phyloP scores from a whole-genome alignment of 2,113 vertebrate species.

The Rhinopithecus roxellana region DNA sequence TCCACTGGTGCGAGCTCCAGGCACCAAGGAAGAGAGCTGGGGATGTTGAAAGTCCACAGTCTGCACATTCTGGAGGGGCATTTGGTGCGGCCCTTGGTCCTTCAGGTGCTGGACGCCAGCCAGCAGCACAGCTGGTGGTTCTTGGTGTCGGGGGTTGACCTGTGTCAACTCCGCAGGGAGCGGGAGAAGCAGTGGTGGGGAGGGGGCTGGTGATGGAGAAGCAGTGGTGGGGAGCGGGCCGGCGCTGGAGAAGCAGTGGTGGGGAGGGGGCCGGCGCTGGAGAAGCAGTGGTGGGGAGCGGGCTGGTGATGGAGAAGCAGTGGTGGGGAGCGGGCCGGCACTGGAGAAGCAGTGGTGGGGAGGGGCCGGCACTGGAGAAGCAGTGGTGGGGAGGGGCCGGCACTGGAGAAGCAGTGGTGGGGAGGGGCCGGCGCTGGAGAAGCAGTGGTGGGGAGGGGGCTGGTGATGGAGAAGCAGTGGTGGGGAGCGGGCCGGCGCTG shows the following conservation, averaged over 20 bases:
- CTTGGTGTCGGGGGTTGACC: accelerated
- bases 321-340: accelerated
- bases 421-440: too few species aligned
- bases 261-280: accelerated
- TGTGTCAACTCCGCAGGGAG: too few species aligned
- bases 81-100: too few species aligned
- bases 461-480: too few species aligned
- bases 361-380: accelerated
- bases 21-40: not conserved
- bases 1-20: accelerated
- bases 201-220: accelerated
- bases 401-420: too few species aligned
- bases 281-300: too few species aligned
- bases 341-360: too few species aligned
- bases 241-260: not conserved
- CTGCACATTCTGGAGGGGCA: not conserved
- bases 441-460: too few species aligned
- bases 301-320: accelerated
- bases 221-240: too few species aligned
- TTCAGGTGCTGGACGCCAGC: not conserved
- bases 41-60: accelerated
- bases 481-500: too few species aligned
- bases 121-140: not conserved
- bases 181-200: too few species aligned
- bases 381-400: too few species aligned